A percentile compares a stretch with the other conserved stretches of the same genome.
Conservation (phyloP, 2,888 invertebrate species). For the Desoria tigrina region DNA sequence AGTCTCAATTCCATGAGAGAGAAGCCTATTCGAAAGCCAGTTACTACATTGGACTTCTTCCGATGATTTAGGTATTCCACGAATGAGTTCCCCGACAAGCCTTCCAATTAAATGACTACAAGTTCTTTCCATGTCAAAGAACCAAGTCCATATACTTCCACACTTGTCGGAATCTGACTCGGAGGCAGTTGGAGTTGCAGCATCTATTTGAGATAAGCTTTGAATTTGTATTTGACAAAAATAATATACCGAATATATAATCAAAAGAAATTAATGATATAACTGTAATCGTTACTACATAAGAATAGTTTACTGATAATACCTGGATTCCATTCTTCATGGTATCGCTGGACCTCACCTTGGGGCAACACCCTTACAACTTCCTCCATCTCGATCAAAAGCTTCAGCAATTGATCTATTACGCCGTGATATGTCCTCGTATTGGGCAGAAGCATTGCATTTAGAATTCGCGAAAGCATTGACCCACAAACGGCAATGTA, state of each 20-base stretch:
- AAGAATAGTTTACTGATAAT: not conserved
- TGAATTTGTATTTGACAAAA: not conserved
- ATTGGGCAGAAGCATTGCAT: slow-evolving; percentile 62
- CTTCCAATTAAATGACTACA: slow-evolving; percentile 65
- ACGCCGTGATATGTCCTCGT: slow-evolving; percentile 8
- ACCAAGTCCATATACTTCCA: slow-evolving; percentile 61
- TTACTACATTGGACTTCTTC: slow-evolving; percentile 59
- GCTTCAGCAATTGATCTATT: slow-evolving; percentile 56
- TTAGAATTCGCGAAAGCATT: slow-evolving; percentile 63
- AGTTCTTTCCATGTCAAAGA: slow-evolving; percentile 64
- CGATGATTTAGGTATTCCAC: slow-evolving; percentile 59
- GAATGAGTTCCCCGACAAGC: slow-evolving; percentile 63
- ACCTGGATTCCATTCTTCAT: slow-evolving; percentile 48
- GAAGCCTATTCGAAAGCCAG: slow-evolving; percentile 60
- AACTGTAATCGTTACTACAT: not conserved
- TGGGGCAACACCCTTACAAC: slow-evolving; percentile 45
- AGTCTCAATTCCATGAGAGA: slow-evolving; percentile 57
- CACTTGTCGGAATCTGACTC: slow-evolving; percentile 56
- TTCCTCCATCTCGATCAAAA: slow-evolving; percentile 55
- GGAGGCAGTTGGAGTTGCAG: slow-evolving; percentile 60
- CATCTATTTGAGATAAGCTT: slow-evolving; percentile 25
- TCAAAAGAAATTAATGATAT: not conserved
- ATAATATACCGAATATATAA: not conserved
- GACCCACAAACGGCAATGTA: slow-evolving; percentile 63
- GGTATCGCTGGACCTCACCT: slow-evolving; percentile 41